Base-by-base conservation (phyloP, 2,113 vertebrate species). In the Pterocles burchelli region DNA sequence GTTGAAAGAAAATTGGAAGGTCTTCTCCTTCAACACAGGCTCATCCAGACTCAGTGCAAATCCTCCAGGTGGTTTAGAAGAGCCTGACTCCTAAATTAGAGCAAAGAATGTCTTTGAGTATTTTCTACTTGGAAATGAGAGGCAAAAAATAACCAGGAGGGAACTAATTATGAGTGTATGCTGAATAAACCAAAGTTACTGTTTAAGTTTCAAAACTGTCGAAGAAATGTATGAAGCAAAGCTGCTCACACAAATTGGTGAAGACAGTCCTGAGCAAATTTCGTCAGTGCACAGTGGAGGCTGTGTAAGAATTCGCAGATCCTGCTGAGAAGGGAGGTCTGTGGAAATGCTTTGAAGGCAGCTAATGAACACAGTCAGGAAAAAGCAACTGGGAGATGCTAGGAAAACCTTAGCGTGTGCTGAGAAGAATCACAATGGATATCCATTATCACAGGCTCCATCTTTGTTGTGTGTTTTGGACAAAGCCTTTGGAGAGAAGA, bases 301-400 rank as follows among this genome's bases (percentile, higher is more conserved):
- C 22, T 87, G 17, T 58, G 33, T 68, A 68, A 87, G 57, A 95
- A 67, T 24, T 81, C 81, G 82, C 72, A 91, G 31, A 82, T 85
- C 58, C 73, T 91, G 57, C 31, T 68, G 84, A 85, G 70, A 85
- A 74, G 8, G 33, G 17, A 89, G 24, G 25, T 74, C 54, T 89
- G 26, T 75, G 70, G 85, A 85, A 87, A 65, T 54, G 28, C 51
- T 96, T 91, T 81, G 90, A 96, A 94, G 82, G 63, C 41, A 85
- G 66, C 46, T 88, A 82, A 95, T 82, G 62, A 93, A 75, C 57
- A 75, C 12, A 65, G 71, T 28, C 78, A 93, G 62, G 61, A 95
- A 68, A 36, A 85, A 87, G 46, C 13, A 79, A 51, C 24, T 66
- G 45, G 58, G 28, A 65, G 36, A 92, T 52, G 10, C 31, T 72